Conservation (phyloP, 2,113 vertebrate species). For the Procavia capensis region DNA sequence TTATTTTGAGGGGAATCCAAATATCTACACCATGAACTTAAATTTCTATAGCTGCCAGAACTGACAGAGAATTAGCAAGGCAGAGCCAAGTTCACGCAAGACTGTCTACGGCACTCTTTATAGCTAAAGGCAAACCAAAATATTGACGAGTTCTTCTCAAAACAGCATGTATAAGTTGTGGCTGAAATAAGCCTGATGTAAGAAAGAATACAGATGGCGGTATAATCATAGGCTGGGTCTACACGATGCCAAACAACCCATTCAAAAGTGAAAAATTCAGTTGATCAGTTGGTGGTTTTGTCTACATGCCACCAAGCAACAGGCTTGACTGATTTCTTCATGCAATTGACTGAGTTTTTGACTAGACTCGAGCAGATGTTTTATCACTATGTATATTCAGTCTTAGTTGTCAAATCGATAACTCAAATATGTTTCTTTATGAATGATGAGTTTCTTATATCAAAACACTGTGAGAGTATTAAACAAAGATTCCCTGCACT, state of each 20-base stretch:
- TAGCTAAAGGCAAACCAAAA: slow-evolving; percentile 79
- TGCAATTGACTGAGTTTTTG: slow-evolving; percentile 54
- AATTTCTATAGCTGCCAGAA: slow-evolving; percentile 81
- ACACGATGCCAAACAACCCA: slow-evolving; percentile 78
- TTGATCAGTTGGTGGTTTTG: slow-evolving; percentile 74
- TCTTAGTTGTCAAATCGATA: slow-evolving; percentile 65
- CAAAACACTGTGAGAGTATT: slow-evolving; percentile 51
- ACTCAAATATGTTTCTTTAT: slow-evolving; percentile 50
- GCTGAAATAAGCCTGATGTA: slow-evolving; percentile 77
- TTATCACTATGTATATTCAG: slow-evolving; percentile 27
- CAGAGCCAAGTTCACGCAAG: slow-evolving; percentile 78
- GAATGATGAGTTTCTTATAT: slow-evolving; percentile 50
- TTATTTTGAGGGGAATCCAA: slow-evolving; percentile 84
- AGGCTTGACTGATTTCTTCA: slow-evolving; percentile 62
- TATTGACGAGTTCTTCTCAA: slow-evolving; percentile 78
- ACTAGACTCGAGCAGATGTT: slow-evolving; percentile 72
- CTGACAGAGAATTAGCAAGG: slow-evolving; percentile 77
- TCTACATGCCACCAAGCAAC: slow-evolving; percentile 75
- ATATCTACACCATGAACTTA: slow-evolving; percentile 78
- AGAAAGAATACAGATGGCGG: slow-evolving; percentile 78
- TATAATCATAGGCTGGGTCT: slow-evolving; percentile 82
- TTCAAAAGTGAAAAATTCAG: slow-evolving; percentile 74
- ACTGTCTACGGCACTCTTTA: slow-evolving; percentile 63
- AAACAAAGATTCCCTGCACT: slow-evolving; percentile 44
- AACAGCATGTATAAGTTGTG: slow-evolving; percentile 71